These are phyloP conservation scores for Melipona beecheii DNA, from an alignment of 2,888 invertebrate species.

Conservation along the genomic window DNA sequence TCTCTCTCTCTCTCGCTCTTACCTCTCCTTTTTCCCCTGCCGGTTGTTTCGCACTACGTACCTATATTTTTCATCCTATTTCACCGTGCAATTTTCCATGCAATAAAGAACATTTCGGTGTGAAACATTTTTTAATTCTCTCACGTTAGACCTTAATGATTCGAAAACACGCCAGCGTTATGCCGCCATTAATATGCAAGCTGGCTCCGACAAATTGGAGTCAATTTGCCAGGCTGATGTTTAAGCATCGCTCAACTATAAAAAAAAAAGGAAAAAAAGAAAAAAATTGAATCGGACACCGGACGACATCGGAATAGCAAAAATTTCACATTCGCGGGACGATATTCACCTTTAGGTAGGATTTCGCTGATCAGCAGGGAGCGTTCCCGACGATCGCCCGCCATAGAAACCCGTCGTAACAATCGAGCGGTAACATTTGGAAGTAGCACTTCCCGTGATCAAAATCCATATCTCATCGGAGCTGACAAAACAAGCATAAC, in stretches of 20 bases:
- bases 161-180: neutral
- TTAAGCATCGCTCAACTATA: neutral
- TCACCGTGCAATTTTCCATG: neutral
- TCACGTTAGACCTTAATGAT: neutral
- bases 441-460: conserved; percentile 57
- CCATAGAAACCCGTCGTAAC: conserved; percentile 37
- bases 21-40: neutral
- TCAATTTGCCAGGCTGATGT: neutral
- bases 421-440: conserved; percentile 40
- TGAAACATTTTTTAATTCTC: neutral
- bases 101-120: neutral
- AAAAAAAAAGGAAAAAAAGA: neutral
- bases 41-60: no score
- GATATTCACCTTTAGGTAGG: conserved; percentile 22
- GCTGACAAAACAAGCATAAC: conserved; percentile 41
- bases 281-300: neutral
- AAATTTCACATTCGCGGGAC: conserved; percentile 31
- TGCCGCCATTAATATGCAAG: neutral
- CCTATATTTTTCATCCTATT: neutral
- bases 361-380: conserved; percentile 51
- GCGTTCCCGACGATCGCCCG: conserved; percentile 20
- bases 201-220: neutral
- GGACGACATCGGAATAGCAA: neutral
- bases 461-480: conserved; percentile 56
- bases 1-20: no score